These are phyloP conservation scores for Mythimna ferrago DNA, from an alignment of 2,888 invertebrate species.

Conservation along the genomic window DNA sequence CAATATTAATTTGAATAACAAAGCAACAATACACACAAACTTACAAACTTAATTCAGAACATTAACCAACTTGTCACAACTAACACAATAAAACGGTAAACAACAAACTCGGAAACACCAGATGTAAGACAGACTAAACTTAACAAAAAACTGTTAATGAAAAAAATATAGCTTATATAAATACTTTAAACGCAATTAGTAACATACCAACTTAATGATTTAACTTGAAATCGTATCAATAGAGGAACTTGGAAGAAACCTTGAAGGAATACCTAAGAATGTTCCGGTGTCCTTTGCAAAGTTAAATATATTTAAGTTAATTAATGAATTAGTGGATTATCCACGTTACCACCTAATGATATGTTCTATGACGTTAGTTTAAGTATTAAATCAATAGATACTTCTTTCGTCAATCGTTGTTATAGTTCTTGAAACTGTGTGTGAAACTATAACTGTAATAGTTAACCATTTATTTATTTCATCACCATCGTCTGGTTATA, in stretches of 20 bases:
- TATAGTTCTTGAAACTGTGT: not conserved
- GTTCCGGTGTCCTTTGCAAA: constrained; percentile 44
- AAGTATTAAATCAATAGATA: not conserved
- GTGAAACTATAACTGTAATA: not conserved
- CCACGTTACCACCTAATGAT: constrained; percentile 1
- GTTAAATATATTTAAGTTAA: constrained; percentile 38
- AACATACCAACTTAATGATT: constrained; percentile 44
- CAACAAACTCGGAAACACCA: constrained; percentile 11
- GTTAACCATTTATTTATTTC: not conserved
- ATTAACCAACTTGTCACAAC: not conserved
- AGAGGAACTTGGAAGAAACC: constrained; percentile 44
- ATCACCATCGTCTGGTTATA: not conserved
- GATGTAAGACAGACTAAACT: constrained; percentile 15
- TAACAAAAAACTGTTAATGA: constrained; percentile 30
- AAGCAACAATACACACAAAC: constrained; percentile 17
- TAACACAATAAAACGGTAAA: not conserved
- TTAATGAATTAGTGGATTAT: constrained; percentile 38
- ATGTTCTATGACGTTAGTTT: not conserved
- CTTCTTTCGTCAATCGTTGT: not conserved
- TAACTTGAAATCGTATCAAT: constrained; percentile 40
- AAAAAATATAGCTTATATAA: constrained; percentile 21
- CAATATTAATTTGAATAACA: not conserved
- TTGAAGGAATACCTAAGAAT: constrained; percentile 47
- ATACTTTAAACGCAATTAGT: constrained; percentile 33
- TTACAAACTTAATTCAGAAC: not conserved